Percentiles rank a stretch among this genome's conserved stretches.
These are phyloP conservation scores for Gobionotothen gibberifrons DNA, from an alignment of 2,797 vertebrate species.

Conservation along the genomic window DNA sequence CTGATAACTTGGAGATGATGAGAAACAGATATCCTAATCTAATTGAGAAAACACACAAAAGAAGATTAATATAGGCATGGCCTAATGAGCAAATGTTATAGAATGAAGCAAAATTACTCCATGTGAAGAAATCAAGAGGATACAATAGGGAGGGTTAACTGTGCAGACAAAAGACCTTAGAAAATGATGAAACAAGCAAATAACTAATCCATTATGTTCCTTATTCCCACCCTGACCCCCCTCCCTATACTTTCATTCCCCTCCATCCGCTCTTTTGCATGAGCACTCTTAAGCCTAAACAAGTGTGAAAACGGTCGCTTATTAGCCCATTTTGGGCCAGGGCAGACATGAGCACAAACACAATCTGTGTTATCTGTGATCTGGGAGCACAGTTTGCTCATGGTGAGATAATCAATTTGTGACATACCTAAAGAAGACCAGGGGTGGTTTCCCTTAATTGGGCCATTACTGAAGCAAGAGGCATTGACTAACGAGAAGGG, in stretches of 20 bases:
- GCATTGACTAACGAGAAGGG: slow-evolving; percentile 73
- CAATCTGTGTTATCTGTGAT: slow-evolving; percentile 62
- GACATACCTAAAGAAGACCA: slow-evolving; percentile 77
- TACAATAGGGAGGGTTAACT: neutral
- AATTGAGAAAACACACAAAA: slow-evolving; percentile 6
- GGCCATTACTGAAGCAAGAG: slow-evolving; percentile 77
- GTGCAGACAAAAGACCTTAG: slow-evolving; percentile 5
- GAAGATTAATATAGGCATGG: neutral
- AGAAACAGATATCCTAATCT: slow-evolving; percentile 13
- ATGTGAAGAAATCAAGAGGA: slow-evolving; percentile 6
- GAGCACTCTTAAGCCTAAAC: slow-evolving; percentile 76
- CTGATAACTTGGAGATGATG: slow-evolving; percentile 33
- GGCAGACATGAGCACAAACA: slow-evolving; percentile 61
- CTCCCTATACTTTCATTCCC: neutral
- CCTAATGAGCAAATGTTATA: neutral
- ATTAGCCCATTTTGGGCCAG: slow-evolving; percentile 72
- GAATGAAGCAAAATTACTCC: neutral
- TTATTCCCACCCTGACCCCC: slow-evolving; percentile 36
- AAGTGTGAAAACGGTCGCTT: slow-evolving; percentile 79
- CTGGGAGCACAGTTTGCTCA: slow-evolving; percentile 72
- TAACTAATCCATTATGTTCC: slow-evolving; percentile 27
- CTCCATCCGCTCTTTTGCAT: slow-evolving; percentile 61
- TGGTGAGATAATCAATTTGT: slow-evolving; percentile 82
- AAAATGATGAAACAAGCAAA: slow-evolving; percentile 13
- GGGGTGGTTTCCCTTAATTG: slow-evolving; percentile 75